These are phyloP conservation scores for Pseudachorutes palmiensis DNA, from an alignment of 1,140 invertebrate species.

Conservation along the genomic window DNA sequence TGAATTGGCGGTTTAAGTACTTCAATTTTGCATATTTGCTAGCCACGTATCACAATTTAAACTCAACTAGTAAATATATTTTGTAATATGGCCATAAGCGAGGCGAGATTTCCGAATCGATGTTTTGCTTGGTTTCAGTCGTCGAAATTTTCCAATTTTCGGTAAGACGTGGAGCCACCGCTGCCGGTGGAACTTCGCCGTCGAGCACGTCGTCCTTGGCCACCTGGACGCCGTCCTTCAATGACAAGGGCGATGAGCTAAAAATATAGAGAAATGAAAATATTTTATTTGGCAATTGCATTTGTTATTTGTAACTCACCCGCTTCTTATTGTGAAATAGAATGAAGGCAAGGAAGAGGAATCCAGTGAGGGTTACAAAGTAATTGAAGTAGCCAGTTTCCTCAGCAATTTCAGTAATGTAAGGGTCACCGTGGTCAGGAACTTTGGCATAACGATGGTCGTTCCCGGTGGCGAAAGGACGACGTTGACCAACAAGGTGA, in stretches of 20 bases:
- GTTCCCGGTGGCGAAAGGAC: too few species aligned
- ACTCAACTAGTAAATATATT: too few species aligned
- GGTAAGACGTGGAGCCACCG: slow-evolving; percentile 16
- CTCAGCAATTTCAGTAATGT: slow-evolving; percentile 9
- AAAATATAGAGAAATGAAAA: slow-evolving; percentile 10
- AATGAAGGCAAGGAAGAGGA: slow-evolving; percentile 16
- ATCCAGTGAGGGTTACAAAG: slow-evolving; percentile 13
- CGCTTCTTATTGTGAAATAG: slow-evolving; percentile 26
- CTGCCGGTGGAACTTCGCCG: neutral
- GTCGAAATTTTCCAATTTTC: slow-evolving; percentile 27
- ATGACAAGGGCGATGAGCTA: slow-evolving; percentile 28
- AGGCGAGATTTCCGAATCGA: too few species aligned
- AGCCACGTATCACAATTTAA: too few species aligned
- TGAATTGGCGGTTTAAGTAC: too few species aligned
- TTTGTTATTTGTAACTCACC: slow-evolving; percentile 7
- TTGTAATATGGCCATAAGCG: too few species aligned
- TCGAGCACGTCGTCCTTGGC: neutral
- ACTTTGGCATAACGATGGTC: too few species aligned
- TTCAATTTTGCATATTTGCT: too few species aligned
- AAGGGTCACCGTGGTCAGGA: too few species aligned
- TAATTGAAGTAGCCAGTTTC: slow-evolving; percentile 23
- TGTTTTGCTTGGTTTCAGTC: slow-evolving; percentile 17
- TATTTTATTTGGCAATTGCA: neutral
- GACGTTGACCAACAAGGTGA: too few species aligned
- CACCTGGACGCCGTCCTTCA: slow-evolving; percentile 19